These are phyloP conservation scores for Euglossa dilemma DNA, from an alignment of 1,140 invertebrate genomes.

Conservation along the genomic window DNA sequence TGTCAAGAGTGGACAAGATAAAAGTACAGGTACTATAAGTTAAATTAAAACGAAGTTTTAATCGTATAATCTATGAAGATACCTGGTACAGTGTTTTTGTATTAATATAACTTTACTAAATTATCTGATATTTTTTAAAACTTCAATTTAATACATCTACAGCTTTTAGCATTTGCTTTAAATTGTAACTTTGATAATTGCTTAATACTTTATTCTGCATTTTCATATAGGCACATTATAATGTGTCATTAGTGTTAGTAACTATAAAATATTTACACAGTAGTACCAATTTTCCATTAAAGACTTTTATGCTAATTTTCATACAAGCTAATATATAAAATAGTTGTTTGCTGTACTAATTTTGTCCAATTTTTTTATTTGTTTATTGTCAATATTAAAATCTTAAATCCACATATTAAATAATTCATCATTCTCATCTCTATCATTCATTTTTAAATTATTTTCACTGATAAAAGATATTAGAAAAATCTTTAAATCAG, in stretches of 20 bases:
- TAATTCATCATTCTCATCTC: not conserved
- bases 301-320: slow-evolving; percentile 8
- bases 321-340: not conserved
- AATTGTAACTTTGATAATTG: slow-evolving; percentile 25
- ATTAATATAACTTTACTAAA: slow-evolving; percentile 22
- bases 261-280: slow-evolving; percentile 12
- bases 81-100: slow-evolving; percentile 8
- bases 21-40: slow-evolving; percentile 72
- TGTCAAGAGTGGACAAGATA: slow-evolving; percentile 76
- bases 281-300: not conserved
- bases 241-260: slow-evolving; percentile 18
- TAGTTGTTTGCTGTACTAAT: not conserved
- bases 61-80: not conserved
- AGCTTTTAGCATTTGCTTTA: slow-evolving; percentile 46
- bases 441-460: not conserved
- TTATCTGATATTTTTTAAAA: slow-evolving; percentile 16
- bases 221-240: slow-evolving; percentile 15
- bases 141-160: slow-evolving; percentile 26
- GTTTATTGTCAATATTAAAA: slow-evolving; percentile 1
- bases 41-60: slow-evolving; percentile 31
- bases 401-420: not conserved
- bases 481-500: not conserved
- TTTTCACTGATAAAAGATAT: not conserved
- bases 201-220: slow-evolving; percentile 36
- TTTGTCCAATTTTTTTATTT: slow-evolving; percentile 1